These are phyloP conservation scores for Torymus texanus DNA, from an alignment of 2,888 invertebrate species.

Conservation along the genomic window DNA sequence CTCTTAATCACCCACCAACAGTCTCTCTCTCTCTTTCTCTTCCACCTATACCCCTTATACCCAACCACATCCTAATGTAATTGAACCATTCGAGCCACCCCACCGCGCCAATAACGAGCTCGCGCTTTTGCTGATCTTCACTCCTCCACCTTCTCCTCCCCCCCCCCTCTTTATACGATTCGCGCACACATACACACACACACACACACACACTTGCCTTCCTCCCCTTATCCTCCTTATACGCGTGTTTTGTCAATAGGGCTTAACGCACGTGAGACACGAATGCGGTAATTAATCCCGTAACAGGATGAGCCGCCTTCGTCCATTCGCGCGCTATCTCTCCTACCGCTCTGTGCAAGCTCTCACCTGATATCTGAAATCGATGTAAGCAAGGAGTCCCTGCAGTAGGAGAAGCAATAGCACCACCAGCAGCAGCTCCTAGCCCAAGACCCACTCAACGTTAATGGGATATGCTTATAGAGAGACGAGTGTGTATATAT, in stretches of 20 bases:
- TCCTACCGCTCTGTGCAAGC: neutral
- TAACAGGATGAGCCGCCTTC: conserved; percentile 37
- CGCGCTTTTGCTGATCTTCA: no score
- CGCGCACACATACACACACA: neutral
- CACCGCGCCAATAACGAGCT: no score
- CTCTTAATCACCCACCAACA: neutral
- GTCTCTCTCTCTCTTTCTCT: neutral
- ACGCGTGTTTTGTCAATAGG: conserved; percentile 29
- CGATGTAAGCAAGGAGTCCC: conserved; percentile 55
- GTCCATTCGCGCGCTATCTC: neutral
- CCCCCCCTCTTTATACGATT: no score
- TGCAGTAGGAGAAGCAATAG: neutral
- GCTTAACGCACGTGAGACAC: conserved; percentile 45
- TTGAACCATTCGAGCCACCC: conserved; percentile 21
- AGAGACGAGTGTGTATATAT: conserved; percentile 28
- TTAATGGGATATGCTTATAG: conserved; percentile 49
- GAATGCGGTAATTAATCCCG: conserved; percentile 54
- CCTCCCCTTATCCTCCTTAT: neutral
- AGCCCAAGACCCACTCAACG: conserved; percentile 49
- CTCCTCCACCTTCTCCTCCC: no score
- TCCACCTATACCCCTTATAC: neutral
- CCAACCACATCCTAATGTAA: conserved; percentile 35
- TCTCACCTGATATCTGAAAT: conserved; percentile 54
- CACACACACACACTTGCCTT: no score
- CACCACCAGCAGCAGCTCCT: neutral